Percentiles rank a stretch among this genome's conserved stretches.
Conservation (phyloP, 2,113 vertebrate genomes). For the Astatotilapia flaviijosephi region DNA sequence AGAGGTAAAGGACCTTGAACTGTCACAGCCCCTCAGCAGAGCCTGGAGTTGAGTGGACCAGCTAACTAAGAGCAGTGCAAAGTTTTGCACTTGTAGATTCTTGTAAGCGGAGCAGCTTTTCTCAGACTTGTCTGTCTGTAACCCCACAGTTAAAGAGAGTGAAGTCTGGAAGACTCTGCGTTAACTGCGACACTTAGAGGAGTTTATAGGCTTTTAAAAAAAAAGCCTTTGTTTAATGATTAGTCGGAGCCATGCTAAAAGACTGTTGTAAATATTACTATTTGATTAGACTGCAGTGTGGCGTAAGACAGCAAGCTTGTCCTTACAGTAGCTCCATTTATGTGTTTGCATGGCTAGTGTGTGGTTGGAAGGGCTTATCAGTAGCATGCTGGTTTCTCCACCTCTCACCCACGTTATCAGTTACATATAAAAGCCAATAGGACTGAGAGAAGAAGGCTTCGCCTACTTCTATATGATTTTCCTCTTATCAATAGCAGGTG, state of each 20-base stretch:
- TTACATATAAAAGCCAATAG: constrained; percentile 64
- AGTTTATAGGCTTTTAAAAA: neutral
- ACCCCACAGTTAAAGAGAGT: neutral
- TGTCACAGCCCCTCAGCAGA: constrained; percentile 1
- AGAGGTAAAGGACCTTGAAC: constrained; percentile 61
- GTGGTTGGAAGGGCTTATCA: constrained; percentile 38
- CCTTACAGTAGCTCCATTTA: neutral
- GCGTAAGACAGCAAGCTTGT: neutral
- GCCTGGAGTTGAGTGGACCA: neutral
- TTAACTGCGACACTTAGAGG: neutral
- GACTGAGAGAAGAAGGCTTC: neutral
- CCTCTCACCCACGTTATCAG: constrained; percentile 67
- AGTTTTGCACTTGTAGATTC: neutral
- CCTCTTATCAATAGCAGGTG: neutral
- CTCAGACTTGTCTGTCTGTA: neutral
- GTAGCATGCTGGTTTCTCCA: constrained; percentile 24
- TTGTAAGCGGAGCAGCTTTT: neutral
- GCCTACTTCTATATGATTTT: neutral
- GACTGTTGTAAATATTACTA: neutral
- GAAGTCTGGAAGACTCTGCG: neutral
- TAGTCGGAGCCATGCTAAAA: neutral
- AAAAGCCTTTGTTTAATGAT: neutral
- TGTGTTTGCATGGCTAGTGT: neutral
- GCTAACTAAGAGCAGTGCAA: neutral
- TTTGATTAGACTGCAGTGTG: neutral